Evolutionary conservation across 2,888 invertebrate species (phyloP).

Genomic region (Polydrusus tereticollis): DNA sequence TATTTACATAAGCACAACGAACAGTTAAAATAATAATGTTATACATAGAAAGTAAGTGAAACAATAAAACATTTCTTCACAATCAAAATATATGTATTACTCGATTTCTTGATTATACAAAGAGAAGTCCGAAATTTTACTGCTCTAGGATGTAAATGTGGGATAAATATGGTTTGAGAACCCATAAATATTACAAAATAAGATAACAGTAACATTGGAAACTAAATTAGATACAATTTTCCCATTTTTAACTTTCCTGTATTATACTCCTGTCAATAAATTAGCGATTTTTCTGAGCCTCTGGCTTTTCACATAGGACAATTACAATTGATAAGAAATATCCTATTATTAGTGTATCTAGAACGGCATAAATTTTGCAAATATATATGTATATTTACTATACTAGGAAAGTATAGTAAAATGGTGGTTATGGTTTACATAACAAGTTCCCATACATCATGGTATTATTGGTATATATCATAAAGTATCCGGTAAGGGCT

Average conservation of each 20-base stretch:
- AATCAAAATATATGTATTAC: conserved; percentile 31
- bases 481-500: conserved; percentile 20
- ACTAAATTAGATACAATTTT: conserved; percentile 31
- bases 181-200: conserved; percentile 16
- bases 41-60: conserved; percentile 31
- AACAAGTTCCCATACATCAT: conserved; percentile 20
- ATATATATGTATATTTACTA: conserved; percentile 12
- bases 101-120: conserved; percentile 12
- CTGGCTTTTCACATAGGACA: conserved; percentile 10
- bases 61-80: conserved; percentile 15
- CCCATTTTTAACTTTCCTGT: conserved; percentile 27
- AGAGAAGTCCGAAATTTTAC: conserved; percentile 1
- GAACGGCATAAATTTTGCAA: conserved; percentile 6
- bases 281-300: conserved; percentile 18
- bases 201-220: conserved; percentile 21
- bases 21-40: conserved; percentile 6
- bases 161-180: conserved; percentile 12
- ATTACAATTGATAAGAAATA: conserved; percentile 11
- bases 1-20: conserved; percentile 2
- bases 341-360: conserved; percentile 9
- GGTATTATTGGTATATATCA: conserved; percentile 10
- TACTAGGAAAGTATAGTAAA: conserved; percentile 4
- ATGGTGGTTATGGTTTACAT: conserved; percentile 12
- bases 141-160: conserved; percentile 14
- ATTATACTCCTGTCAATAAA: conserved; percentile 28